A percentile compares a stretch with the other conserved stretches of the same genome.
Evolutionary conservation across 2,888 invertebrate genomes (phyloP).

Genomic region (Bibio marci): DNA sequence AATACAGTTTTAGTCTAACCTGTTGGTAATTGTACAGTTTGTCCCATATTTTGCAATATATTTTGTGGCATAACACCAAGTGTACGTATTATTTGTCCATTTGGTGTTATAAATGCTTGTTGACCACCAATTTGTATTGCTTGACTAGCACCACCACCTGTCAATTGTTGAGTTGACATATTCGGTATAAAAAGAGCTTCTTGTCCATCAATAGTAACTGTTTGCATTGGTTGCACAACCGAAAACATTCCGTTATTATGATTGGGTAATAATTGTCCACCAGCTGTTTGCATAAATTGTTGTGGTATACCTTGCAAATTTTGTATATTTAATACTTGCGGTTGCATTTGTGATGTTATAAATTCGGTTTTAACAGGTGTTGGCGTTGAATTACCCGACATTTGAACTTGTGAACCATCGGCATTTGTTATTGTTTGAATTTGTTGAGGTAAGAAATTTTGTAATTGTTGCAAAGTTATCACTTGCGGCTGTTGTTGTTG

Average conservation of each 20-base stretch:
- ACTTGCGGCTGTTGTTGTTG: constrained; percentile 11
- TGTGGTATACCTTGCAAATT: constrained; percentile 15
- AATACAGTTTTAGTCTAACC: too few species aligned
- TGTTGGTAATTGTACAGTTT: constrained; percentile 50
- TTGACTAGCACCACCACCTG: constrained; percentile 32
- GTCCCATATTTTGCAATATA: constrained; percentile 51
- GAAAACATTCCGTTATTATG: constrained; percentile 26
- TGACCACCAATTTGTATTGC: constrained; percentile 34
- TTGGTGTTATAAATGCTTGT: constrained; percentile 35
- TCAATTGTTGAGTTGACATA: constrained; percentile 35
- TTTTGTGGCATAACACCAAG: constrained; percentile 45
- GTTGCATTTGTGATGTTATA: constrained; percentile 7
- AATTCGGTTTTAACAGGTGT: constrained; percentile 14
- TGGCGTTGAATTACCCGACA: constrained; percentile 7
- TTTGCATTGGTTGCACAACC: constrained; percentile 64
- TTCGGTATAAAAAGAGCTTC: constrained; percentile 84
- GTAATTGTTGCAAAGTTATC: constrained; percentile 14
- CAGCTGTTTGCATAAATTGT: constrained; percentile 15
- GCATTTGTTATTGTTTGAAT: constrained; percentile 10
- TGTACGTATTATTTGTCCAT: constrained; percentile 59
- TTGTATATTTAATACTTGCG: constrained; percentile 14
- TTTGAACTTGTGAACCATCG: constrained; percentile 8
- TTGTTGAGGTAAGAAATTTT: constrained; percentile 14
- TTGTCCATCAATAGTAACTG: constrained; percentile 82
- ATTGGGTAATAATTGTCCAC: constrained; percentile 15